Base-by-base conservation (phyloP, 2,113 vertebrate species). In the Tinamus guttatus region DNA sequence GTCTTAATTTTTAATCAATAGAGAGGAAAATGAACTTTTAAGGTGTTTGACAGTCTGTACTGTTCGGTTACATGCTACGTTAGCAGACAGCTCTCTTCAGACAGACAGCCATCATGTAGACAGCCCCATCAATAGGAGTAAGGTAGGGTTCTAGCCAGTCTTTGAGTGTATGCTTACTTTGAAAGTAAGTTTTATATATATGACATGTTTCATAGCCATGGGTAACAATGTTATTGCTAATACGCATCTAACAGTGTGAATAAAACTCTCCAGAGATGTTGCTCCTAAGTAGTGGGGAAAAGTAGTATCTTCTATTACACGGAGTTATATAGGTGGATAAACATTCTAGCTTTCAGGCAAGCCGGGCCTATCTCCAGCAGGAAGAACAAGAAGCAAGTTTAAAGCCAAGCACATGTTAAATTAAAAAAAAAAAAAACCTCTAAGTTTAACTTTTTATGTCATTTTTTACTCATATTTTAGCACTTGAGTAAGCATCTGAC, bases 31-130 rank as follows among this genome's bases (percentile, higher is more conserved):
- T 82, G 49, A 74, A 24, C 13, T 92, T 13, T 49, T 59, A 60
- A 68, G 12, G 16, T 36, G 25, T 9, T 22, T 62, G 11, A 11
- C 24, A 7, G 5, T 27, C 27, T 40, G 30, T 77, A 71, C 5
- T 24, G n/a, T 83, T 83, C 67, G 77, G 71, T 56, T 60, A 49
- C 5, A 4, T 80, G 36, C 47, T 6, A 0, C 51, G 38, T 20
- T 49, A 75, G 32, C 1, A 64, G 32, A 45, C 1, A 60, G 21
- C 43, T 24, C 11, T 30, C 13, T n/a, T 43, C 51, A 71, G 34
- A 71, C 15, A 12, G 28, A 3, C 0, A 0, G 12, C 28, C 17
- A 73, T 9, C n/a, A 76, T 0, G 0, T 17, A 80, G 41, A 20
- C 49, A 88, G 56, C 3, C 36, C 40, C 24, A 56, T 3, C 30